A percentile compares a stretch with the other conserved stretches of the same genome.
Conservation (phyloP, 2,888 invertebrate genomes). For the Nemotelus nigrinus region DNA sequence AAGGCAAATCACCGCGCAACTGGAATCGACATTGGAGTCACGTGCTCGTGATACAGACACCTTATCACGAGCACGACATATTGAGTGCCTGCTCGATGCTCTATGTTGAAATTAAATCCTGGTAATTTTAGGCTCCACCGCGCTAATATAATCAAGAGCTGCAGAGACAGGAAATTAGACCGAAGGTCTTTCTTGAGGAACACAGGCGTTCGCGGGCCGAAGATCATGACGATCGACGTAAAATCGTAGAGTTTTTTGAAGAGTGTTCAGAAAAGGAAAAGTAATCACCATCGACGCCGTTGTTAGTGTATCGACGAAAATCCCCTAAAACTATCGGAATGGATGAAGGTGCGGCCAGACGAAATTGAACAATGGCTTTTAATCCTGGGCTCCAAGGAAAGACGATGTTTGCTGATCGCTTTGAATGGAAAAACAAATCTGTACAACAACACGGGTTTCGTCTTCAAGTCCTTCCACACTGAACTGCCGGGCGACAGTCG, state of each 20-base stretch:
- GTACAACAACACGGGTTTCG: conserved; percentile 73
- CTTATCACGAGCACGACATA: no score
- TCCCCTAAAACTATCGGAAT: conserved; percentile 90
- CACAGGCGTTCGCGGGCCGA: conserved; percentile 60
- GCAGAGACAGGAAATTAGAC: conserved; percentile 56
- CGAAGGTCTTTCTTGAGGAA: conserved; percentile 55
- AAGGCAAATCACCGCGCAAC: no score
- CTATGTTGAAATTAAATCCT: no score
- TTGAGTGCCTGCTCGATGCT: no score
- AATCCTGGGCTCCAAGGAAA: conserved; percentile 85
- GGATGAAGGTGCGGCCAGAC: conserved; percentile 87
- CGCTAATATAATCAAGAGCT: no score
- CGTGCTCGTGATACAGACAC: no score
- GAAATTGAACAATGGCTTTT: conserved; percentile 80
- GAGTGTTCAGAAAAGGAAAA: conserved; percentile 16
- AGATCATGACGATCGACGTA: conserved; percentile 56
- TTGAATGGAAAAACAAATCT: conserved; percentile 73
- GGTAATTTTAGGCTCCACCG: no score
- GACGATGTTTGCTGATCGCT: conserved; percentile 83
- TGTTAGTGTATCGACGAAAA: conserved; percentile 51
- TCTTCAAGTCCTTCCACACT: conserved; percentile 66
- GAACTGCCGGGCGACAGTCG: conserved; percentile 58
- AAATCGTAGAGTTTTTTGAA: conserved; percentile 46
- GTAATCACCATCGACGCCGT: conserved; percentile 18
- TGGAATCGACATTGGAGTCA: no score